These are phyloP conservation scores for Dipus sagitta DNA, from an alignment of 2,797 vertebrate genomes.

Conservation along the genomic window DNA sequence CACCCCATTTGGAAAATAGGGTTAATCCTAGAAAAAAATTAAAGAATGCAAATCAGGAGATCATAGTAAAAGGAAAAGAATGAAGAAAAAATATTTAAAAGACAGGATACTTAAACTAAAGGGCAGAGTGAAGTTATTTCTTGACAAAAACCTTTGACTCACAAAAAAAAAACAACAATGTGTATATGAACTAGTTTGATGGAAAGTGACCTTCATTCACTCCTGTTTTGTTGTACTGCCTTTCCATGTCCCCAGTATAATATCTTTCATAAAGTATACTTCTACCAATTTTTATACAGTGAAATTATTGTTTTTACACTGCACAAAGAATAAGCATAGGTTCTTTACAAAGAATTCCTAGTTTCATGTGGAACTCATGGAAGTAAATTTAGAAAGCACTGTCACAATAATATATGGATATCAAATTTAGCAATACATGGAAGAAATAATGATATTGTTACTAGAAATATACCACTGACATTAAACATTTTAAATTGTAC, in stretches of 20 bases:
- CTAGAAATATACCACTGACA: not conserved
- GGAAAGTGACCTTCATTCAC: not conserved
- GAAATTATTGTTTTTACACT: not conserved
- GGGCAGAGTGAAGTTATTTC: not conserved
- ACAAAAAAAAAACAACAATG: no score
- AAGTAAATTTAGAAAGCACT: not conserved
- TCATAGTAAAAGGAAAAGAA: not conserved
- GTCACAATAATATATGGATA: not conserved
- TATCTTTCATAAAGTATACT: not conserved
- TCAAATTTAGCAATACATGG: not conserved
- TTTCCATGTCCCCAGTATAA: not conserved
- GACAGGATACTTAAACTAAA: not conserved
- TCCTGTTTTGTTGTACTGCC: not conserved
- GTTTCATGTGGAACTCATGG: not conserved
- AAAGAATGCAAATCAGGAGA: not conserved
- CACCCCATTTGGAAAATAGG: not conserved
- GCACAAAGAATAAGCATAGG: not conserved
- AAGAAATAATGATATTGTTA: not conserved
- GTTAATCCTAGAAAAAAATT: not conserved
- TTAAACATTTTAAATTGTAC: not conserved
- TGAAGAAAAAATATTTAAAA: not conserved
- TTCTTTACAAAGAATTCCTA: not conserved
- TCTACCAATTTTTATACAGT: slow-evolving; percentile 17
- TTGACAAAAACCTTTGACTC: not conserved
- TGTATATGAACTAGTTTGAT: not conserved